These are phyloP conservation scores for Sceliomorpha sp. DNA, from an alignment of 2,888 invertebrate species.

Conservation along the genomic window DNA sequence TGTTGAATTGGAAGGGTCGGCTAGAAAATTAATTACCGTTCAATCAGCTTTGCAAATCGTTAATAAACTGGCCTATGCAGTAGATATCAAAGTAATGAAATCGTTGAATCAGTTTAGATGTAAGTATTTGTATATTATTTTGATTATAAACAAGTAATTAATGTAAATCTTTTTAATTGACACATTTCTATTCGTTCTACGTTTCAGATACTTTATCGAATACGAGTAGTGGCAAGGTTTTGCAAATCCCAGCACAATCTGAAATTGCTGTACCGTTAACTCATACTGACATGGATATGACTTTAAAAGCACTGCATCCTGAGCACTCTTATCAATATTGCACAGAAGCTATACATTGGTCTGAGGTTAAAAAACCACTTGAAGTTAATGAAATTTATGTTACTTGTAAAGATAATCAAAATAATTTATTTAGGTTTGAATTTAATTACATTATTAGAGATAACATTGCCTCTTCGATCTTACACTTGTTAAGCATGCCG, in stretches of 20 bases:
- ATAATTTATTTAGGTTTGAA: slow-evolving; percentile 79
- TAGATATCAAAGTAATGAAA: slow-evolving; percentile 88
- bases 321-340: slow-evolving; percentile 82
- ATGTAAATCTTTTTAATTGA: too few species aligned
- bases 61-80: slow-evolving; percentile 87
- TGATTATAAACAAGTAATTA: background rate
- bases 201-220: slow-evolving; percentile 66
- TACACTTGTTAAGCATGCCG: too few species aligned
- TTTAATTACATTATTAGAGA: background rate
- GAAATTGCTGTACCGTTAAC: slow-evolving; percentile 89
- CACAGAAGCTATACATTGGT: slow-evolving; percentile 84
- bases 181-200: slow-evolving; percentile 20
- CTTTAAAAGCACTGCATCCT: slow-evolving; percentile 85
- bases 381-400: slow-evolving; percentile 73
- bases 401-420: slow-evolving; percentile 74
- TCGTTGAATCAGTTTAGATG: slow-evolving; percentile 79
- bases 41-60: slow-evolving; percentile 92
- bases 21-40: slow-evolving; percentile 95
- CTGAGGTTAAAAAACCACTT: slow-evolving; percentile 81
- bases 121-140: slow-evolving; percentile 59
- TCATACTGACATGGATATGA: slow-evolving; percentile 87
- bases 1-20: slow-evolving; percentile 95
- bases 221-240: slow-evolving; percentile 63
- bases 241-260: slow-evolving; percentile 82
- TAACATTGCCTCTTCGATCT: too few species aligned